Evolutionary conservation across 2,888 invertebrate genomes (phyloP), one percentile per base, ranked within the genome.

Genomic region (Pyrrhosoma nymphula): DNA sequence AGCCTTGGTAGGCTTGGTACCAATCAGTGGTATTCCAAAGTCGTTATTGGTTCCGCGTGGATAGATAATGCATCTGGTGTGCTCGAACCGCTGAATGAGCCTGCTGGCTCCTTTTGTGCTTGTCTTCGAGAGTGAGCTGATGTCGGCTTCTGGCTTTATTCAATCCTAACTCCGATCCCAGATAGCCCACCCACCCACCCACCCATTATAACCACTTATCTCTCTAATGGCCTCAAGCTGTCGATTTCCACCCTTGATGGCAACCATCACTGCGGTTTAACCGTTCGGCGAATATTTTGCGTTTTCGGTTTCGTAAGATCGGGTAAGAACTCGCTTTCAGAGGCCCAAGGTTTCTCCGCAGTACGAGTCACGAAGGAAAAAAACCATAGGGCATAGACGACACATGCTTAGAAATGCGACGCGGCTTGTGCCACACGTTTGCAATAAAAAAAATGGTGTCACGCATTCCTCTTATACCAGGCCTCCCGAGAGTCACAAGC

Each of bases 371-470:
- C 14, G 35, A 1, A 2, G 26, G 26, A 26, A 26, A 26, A 26
- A 69, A 69, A 69, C 1, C 69, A 26, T 26, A 3, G 26, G 35
- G 82, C 16, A 82, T 82, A 82, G 30, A 82, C 75, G 35, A 82
- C 82, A 35, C 82, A 82, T 82, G 82, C 35, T 82, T 82, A 82
- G 82, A 82, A 82, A 82, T 82, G 82, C 35, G 82, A 23, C 82
- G 82, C 35, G 82, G 82, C 35, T 82, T 16, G 82, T 35, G 82
- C 35, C 35, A 18, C 82, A 14, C 82, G 82, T 82, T 35, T 82
- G 82, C 82, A 82, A 35, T 82, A 82, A 82, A 82, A n/a, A 82
- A 82, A 82, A 82, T 35, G 82, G 82, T 82, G 82, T 82, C 82
- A 82, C 30, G 82, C 82, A 82, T 30, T 82, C 82, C 47, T 47